phyloP scores from a whole-genome alignment of 1,140 invertebrate species.

The Frieseomelitta varia region DNA sequence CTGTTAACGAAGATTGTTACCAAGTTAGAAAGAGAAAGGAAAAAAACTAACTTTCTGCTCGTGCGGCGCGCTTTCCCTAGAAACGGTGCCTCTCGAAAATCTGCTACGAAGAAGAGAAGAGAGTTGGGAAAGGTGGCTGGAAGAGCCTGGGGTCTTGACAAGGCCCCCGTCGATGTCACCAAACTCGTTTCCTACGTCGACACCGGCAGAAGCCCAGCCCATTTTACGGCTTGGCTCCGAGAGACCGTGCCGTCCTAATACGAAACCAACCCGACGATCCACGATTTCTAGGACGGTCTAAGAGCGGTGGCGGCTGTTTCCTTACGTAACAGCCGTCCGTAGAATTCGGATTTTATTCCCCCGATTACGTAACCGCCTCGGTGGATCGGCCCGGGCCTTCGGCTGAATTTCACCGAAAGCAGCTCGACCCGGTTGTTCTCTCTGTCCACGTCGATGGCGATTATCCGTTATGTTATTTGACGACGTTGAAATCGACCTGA shows the following conservation, averaged over 20 bases:
- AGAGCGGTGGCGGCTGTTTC: slow-evolving; percentile 22
- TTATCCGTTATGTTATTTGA: background rate
- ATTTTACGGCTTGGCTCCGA: slow-evolving; percentile 57
- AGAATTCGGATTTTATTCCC: slow-evolving; percentile 59
- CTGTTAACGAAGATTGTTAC: no score
- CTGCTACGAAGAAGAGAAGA: slow-evolving; percentile 34
- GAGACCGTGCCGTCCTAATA: slow-evolving; percentile 38
- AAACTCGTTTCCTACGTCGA: slow-evolving; percentile 63
- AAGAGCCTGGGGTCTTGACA: slow-evolving; percentile 45
- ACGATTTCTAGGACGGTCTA: slow-evolving; percentile 51
- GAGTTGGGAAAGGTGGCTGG: slow-evolving; percentile 52
- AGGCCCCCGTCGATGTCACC: slow-evolving; percentile 63
- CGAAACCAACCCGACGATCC: slow-evolving; percentile 30
- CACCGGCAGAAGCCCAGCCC: slow-evolving; percentile 51
- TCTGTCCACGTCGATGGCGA: slow-evolving; percentile 7
- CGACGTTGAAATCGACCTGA: background rate
- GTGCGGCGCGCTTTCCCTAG: slow-evolving; percentile 51
- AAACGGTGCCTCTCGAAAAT: slow-evolving; percentile 41
- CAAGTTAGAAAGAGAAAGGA: background rate
- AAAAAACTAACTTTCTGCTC: background rate
- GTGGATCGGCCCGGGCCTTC: slow-evolving; percentile 8
- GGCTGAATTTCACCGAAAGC: slow-evolving; percentile 43
- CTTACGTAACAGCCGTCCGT: slow-evolving; percentile 55
- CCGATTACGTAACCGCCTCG: slow-evolving; percentile 39
- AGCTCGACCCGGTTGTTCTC: background rate